Base-by-base conservation (phyloP, 2,113 vertebrate genomes). In the Anolis carolinensis region DNA sequence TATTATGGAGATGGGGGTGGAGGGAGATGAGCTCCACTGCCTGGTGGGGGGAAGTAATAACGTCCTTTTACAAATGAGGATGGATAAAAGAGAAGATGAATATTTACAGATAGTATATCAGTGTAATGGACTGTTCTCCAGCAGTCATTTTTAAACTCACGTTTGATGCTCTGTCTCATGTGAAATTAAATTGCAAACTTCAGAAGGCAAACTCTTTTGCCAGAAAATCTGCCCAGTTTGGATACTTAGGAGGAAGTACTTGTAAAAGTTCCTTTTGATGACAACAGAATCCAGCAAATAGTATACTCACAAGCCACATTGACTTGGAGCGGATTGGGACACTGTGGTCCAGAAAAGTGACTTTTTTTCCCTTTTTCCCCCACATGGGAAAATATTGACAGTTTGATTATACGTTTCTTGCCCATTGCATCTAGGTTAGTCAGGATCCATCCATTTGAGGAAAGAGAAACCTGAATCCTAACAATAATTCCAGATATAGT, bases 51-150 rank as follows among this genome's bases (percentile, higher is more conserved):
- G 88, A 94, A 91, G 89, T 81, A 91, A 91, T 92, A 95, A 92
- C 94, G 90, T 89, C 92, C 90, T 85, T 92, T 93, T 93, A 91
- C 86, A 94, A 93, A 95, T 94, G 65, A 90, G 94, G 91, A 94
- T 92, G 90, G 93, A 93, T 94, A 92, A 92, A 95, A 77, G 89
- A 62, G 87, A 94, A 95, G 81, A 87, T 93, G 91, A 96, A 95
- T 93, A 81, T 92, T 89, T 92, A 93, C 83, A 91, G 94, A 95
- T 86, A 95, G 65, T 20, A 0, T 89, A 95, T 90, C 89, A 88
- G 84, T 0, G 2, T 93, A 95, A 94, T 90, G 83, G 87, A 93
- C 87, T 93, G 81, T 82, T 89, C 93, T 92, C 90, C 84, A 92
- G 77, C 77, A 91, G 55, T 5, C 85, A 91, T 93, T 94, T 94